Conservation (phyloP, 2,888 invertebrate genomes). For the Cryptocheilus praepositus region DNA sequence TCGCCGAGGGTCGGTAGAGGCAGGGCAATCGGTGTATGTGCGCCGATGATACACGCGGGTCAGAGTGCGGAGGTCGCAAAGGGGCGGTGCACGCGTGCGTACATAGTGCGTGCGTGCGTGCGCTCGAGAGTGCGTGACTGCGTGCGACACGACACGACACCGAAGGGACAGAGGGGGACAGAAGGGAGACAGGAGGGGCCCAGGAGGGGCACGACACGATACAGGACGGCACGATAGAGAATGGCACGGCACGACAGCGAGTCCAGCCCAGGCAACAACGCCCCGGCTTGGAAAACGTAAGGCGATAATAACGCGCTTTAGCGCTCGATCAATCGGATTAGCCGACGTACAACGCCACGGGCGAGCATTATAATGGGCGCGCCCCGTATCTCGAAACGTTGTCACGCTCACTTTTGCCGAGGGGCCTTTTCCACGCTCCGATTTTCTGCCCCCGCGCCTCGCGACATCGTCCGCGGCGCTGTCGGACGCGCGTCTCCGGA, state of each 20-base stretch:
- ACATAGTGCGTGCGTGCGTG: background rate
- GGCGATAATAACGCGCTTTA: constrained; percentile 60
- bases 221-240: no score
- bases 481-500: no score
- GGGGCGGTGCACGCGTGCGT: background rate
- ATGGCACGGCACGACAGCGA: constrained; percentile 15
- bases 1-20: background rate
- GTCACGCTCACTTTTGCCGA: constrained; percentile 50
- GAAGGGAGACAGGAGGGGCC: background rate
- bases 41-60: no score
- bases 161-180: background rate
- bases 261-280: background rate
- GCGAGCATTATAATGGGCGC: constrained; percentile 50
- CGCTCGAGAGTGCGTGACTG: background rate
- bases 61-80: no score
- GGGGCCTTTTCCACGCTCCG: background rate
- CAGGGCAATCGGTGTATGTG: background rate
- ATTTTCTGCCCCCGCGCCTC: background rate
- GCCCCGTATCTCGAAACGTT: constrained; percentile 47
- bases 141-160: background rate
- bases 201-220: background rate
- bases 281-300: constrained; percentile 48
- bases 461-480: background rate
- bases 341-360: constrained; percentile 39
- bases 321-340: constrained; percentile 58